Evolutionary conservation across 2,888 invertebrate genomes (phyloP).

Genomic region (Thalpophila matura): DNA sequence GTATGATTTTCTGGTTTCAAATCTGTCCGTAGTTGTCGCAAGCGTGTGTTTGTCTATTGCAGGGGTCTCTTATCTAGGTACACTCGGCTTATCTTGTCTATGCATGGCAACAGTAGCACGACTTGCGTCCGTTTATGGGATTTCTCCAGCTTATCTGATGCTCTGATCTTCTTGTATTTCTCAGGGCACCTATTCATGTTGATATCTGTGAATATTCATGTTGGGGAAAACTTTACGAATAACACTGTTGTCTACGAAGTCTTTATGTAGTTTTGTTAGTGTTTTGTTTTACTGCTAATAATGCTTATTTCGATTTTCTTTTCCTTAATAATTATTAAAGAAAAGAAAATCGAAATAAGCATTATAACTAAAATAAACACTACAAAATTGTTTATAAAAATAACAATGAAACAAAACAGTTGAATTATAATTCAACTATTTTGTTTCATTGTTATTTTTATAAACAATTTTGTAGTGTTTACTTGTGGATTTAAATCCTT

Average conservation of each 20-base stretch:
- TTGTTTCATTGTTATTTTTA: too few species aligned
- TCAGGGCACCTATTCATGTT: slow-evolving; percentile 62
- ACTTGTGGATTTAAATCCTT: too few species aligned
- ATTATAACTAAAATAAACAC: slow-evolving; percentile 8
- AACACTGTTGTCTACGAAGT: slow-evolving; percentile 28
- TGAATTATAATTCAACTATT: too few species aligned
- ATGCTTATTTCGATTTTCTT: background rate
- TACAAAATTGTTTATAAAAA: too few species aligned
- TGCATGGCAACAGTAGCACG: slow-evolving; percentile 69
- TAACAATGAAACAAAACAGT: too few species aligned
- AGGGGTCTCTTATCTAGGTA: slow-evolving; percentile 65
- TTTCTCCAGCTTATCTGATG: slow-evolving; percentile 65
- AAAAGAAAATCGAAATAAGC: slow-evolving; percentile 4
- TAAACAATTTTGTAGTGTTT: too few species aligned
- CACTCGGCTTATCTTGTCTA: slow-evolving; percentile 68
- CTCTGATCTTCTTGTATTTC: slow-evolving; percentile 63
- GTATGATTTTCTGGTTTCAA: slow-evolving; percentile 14
- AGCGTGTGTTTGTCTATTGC: slow-evolving; percentile 47
- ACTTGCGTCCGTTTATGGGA: slow-evolving; percentile 66
- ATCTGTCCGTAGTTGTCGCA: slow-evolving; percentile 25
- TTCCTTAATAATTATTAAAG: background rate
- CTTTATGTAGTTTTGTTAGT: slow-evolving; percentile 47
- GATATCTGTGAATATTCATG: slow-evolving; percentile 53
- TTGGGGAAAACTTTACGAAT: slow-evolving; percentile 44
- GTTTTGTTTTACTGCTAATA: slow-evolving; percentile 9